Base-by-base conservation (phyloP, 2,113 vertebrate species). In the Scomber colias region DNA sequence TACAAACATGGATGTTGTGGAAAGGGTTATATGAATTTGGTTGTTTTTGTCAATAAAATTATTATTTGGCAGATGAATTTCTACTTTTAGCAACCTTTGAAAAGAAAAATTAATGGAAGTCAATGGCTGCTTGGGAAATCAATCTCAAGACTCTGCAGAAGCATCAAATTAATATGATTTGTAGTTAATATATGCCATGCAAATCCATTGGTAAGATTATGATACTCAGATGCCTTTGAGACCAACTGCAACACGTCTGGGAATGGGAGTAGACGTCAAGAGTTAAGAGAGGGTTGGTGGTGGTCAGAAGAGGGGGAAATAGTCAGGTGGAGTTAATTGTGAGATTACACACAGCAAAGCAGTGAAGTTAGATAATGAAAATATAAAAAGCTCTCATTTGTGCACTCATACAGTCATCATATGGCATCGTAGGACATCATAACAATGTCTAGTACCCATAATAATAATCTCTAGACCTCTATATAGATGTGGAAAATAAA, bases 401-500 rank as follows among this genome's bases (percentile, higher is more conserved):
- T 82, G 74, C 75, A 82, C 67, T 87, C 68, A 63, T 49, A 69
- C 79, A 81, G 71, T 85, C 49, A 21, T 87, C 55, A 71, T 79
- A 71, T 84, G 82, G 83, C 78, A 72, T 78, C n/a, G 16, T 46
- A 51, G 51, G 67, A 79, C 72, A 82, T 78, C 59, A 24, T 61
- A 83, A 81, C 63, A 51, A 61, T 60, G 75, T 89, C 71, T 79
- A 51, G 40, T 73, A 59, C 60, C 78, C 71, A 46, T 48, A 75
- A 87, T 84, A 55, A 71, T 82, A 68, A 71, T 80, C 14, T 86
- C 75, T 89, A 82, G 75, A 66, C 62, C 53, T 85, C 69, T 86
- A 80, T 88, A 90, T 82, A 87, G 55, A 82, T 87, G 84, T 90
- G 81, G 76, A 91, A 90, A 92, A 90, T 89, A 90, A 90, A 89